phyloP scores from a whole-genome alignment of 2,888 invertebrate species.

The Eustalomyia histrio region DNA sequence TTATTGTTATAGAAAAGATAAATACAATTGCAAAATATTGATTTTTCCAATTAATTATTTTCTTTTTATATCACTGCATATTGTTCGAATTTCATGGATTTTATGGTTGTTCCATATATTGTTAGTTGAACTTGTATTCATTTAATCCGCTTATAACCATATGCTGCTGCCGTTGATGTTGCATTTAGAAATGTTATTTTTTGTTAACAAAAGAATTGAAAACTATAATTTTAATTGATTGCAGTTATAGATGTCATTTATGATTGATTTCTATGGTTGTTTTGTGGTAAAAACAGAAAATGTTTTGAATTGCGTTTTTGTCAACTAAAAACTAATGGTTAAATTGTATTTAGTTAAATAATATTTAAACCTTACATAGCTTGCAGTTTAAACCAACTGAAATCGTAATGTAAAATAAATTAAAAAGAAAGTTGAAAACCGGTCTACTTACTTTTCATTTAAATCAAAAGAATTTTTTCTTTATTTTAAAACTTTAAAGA shows the following conservation, averaged over 20 bases:
- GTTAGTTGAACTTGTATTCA: background rate
- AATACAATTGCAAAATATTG: constrained; percentile 53
- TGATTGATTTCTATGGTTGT: constrained; percentile 30
- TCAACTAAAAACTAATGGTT: background rate
- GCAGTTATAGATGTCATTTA: constrained; percentile 26
- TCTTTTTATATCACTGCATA: background rate
- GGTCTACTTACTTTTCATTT: too few relatives aligned
- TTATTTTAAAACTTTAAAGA: too few relatives aligned
- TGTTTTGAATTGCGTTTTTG: background rate
- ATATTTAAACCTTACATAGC: too few relatives aligned
- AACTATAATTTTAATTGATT: constrained; percentile 37
- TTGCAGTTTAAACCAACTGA: too few relatives aligned
- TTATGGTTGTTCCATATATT: background rate
- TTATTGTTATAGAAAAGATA: constrained; percentile 2
- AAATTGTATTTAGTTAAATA: too few relatives aligned
- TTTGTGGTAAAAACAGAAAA: constrained; percentile 14
- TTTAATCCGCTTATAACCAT: background rate
- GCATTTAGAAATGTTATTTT: constrained; percentile 1
- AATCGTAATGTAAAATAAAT: too few relatives aligned
- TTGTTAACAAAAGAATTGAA: background rate
- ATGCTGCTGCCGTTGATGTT: background rate
- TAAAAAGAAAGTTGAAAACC: too few relatives aligned
- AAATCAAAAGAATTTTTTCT: too few relatives aligned
- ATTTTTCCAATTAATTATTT: constrained; percentile 16
- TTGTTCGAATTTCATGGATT: background rate